Percentiles rank a stretch among this genome's conserved stretches.
Evolutionary conservation across 2,113 vertebrate genomes (phyloP).

Genomic region (Stomatorhinus ivindoensis): DNA sequence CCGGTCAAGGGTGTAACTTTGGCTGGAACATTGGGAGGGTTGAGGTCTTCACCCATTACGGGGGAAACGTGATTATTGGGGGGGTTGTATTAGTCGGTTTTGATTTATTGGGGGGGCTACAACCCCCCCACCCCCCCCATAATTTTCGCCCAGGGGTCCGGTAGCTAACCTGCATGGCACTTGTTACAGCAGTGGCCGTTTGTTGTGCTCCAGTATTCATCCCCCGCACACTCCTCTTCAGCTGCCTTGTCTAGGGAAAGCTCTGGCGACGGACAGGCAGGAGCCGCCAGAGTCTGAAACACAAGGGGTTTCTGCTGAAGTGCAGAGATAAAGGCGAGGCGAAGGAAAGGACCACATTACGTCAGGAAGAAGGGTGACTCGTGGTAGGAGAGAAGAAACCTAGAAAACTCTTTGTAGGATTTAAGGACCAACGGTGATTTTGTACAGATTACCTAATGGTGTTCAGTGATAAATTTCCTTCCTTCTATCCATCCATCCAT

Average conservation of each 20-base stretch:
- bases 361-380: neutral
- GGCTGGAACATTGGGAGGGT: no score
- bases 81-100: no score
- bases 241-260: accelerated
- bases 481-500: no score
- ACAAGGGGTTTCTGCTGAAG: neutral
- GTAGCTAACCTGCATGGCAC: conserved; percentile 49
- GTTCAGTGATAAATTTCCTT: neutral
- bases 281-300: neutral
- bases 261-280: neutral
- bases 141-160: neutral
- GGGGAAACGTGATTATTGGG: no score
- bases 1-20: no score
- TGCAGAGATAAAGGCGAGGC: neutral
- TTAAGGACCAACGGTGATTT: neutral
- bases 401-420: neutral
- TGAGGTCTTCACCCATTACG: no score
- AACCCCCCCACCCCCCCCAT: no score
- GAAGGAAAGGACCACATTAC: neutral
- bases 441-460: neutral
- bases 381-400: neutral
- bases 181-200: conserved; percentile 51
- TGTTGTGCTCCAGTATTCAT: neutral
- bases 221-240: neutral
- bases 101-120: no score